phyloP scores from a whole-genome alignment of 2,113 vertebrate genomes.

The Lampris incognitus region DNA sequence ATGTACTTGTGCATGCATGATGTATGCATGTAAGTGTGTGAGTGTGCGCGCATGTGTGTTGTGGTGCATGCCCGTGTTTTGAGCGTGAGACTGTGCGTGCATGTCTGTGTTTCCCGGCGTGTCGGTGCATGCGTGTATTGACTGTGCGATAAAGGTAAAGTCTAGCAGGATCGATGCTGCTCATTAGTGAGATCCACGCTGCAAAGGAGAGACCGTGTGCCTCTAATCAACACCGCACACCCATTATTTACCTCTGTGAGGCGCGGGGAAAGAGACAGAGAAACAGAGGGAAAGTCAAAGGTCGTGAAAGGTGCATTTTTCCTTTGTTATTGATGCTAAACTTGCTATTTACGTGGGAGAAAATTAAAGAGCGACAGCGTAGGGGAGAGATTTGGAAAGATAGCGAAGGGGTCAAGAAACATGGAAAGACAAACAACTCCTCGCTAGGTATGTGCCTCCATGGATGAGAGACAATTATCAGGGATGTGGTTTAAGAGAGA shows the following conservation, averaged over 20 bases:
- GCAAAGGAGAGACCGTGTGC: conserved; percentile 59
- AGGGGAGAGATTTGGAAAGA: not conserved
- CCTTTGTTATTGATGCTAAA: conserved; percentile 38
- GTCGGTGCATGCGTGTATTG: conserved; percentile 44
- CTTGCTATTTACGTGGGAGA: conserved; percentile 16
- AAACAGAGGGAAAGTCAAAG: conserved; percentile 36
- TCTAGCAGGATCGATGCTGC: conserved; percentile 67
- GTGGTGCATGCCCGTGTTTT: not conserved
- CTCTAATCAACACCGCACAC: conserved; percentile 69
- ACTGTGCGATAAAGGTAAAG: conserved; percentile 67
- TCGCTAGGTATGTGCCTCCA: too few relatives aligned
- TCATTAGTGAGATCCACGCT: conserved; percentile 70
- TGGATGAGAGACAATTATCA: not conserved
- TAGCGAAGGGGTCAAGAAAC: conserved; percentile 16
- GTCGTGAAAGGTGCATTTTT: conserved; percentile 35
- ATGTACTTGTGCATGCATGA: not conserved
- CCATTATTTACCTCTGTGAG: conserved; percentile 63
- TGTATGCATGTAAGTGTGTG: not conserved
- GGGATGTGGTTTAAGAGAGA: not conserved
- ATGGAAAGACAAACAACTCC: not conserved
- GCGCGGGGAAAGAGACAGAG: conserved; percentile 30
- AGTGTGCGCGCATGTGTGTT: not conserved
- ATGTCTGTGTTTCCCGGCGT: conserved; percentile 16
- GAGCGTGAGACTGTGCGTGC: not conserved
- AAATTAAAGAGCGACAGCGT: not conserved